Base-by-base conservation (phyloP, 2,113 vertebrate species). In the Pachypanchax playfairii region DNA sequence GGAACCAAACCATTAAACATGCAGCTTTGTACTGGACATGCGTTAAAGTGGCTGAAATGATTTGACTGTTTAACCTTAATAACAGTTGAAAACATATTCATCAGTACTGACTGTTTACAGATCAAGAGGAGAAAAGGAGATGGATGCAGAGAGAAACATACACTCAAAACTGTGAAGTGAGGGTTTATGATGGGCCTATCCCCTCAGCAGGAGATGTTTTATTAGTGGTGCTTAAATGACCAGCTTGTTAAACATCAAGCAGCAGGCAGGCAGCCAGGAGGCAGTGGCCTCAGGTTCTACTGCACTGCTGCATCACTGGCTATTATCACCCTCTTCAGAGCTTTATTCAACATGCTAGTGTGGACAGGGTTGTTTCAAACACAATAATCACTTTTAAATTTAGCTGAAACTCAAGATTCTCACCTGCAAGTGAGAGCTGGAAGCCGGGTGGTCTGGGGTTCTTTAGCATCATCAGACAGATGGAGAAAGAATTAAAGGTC, bases 191-290 rank as follows among this genome's bases (percentile, higher is more conserved):
- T 89, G 86, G 84, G 70, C 59, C 82, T 61, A 63, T 65, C 62
- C 84, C 65, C 87, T 65, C 85, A 87, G 83, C 81, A 86, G 87
- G 88, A 84, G 74, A 72, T 73, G 64, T 86, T 91, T 92, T 91
- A 92, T 87, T 87, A 87, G 87, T 21, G 17, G 46, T 62, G 82
- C 85, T 91, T 89, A 90, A 93, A 90, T 88, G 85, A 88, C 80
- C 75, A 55, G 81, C 85, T 88, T 87, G 85, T 91, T 86, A 91
- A 91, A 91, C 82, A 83, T 89, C 86, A 91, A 88, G 87, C 65
- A 39, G 84, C 85, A 68, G 73, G 87, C 52, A 41, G 58, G 66
- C 70, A 50, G 80, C 71, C 65, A 63, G 78, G 77, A 64, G 42
- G 65, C 68, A 57, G 70, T n/a, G 72, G 75, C 82, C 73, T 54